Percentiles rank a stretch among this genome's conserved stretches.
Conservation (phyloP, 2,113 vertebrate species). For the Eleginops maclovinus region DNA sequence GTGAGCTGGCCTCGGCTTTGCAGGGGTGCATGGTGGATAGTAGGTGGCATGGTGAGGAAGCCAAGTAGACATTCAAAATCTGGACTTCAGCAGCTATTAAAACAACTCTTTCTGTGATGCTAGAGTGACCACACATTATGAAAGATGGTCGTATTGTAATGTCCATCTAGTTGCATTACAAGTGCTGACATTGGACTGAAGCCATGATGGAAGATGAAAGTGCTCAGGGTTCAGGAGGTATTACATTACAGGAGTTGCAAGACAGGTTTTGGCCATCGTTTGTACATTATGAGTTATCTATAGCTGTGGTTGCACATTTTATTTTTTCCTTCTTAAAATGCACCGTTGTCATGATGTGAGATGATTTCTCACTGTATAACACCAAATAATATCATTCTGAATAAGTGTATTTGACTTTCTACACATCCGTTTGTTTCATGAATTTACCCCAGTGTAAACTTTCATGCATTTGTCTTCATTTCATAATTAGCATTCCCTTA, state of each 20-base stretch:
- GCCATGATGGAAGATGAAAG: slow-evolving; percentile 22
- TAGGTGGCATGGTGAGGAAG: slow-evolving; percentile 22
- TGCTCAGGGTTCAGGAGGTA: slow-evolving; percentile 5
- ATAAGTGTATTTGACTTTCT: not conserved
- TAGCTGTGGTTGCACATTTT: not conserved
- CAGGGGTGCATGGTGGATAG: slow-evolving; percentile 28
- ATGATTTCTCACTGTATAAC: not conserved
- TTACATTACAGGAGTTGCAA: slow-evolving; percentile 19
- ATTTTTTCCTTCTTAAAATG: not conserved
- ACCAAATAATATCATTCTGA: not conserved
- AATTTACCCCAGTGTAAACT: slow-evolving; percentile 55
- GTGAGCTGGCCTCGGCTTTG: slow-evolving; percentile 42
- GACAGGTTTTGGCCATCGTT: slow-evolving; percentile 14
- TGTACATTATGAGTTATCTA: slow-evolving; percentile 12
- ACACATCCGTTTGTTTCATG: slow-evolving; percentile 9
- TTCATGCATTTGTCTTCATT: slow-evolving; percentile 50
- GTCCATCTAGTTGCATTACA: slow-evolving; percentile 24
- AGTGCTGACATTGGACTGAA: slow-evolving; percentile 33
- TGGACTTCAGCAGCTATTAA: slow-evolving; percentile 24
- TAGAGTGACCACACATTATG: slow-evolving; percentile 19
- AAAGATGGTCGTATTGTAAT: slow-evolving; percentile 28
- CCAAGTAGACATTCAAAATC: slow-evolving; percentile 16
- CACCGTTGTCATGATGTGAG: not conserved
- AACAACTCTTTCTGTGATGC: slow-evolving; percentile 9
- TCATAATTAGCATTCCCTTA: slow-evolving; percentile 64